Conservation (phyloP, 2,113 vertebrate species). For the Puffinus mauretanicus region DNA sequence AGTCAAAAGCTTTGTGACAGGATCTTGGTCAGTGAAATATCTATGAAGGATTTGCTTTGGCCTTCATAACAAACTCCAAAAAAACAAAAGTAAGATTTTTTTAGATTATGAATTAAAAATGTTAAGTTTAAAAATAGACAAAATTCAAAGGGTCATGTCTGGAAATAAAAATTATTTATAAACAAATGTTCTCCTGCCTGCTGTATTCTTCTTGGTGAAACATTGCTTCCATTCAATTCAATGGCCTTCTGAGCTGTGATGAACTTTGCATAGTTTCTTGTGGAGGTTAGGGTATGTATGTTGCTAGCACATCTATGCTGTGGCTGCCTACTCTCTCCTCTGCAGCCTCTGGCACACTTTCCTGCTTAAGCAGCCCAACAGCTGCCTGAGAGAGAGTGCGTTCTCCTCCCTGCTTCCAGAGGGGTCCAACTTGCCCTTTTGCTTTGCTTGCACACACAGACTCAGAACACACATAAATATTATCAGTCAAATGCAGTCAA, state of each 20-base stretch:
- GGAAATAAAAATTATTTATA: neutral
- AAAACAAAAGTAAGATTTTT: neutral
- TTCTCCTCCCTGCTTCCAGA: neutral
- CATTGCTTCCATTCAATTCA: neutral
- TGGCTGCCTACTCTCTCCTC: neutral
- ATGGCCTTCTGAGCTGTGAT: neutral
- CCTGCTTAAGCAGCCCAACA: neutral
- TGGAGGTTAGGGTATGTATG: neutral
- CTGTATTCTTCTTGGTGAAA: neutral
- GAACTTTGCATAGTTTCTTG: neutral
- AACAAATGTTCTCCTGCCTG: neutral
- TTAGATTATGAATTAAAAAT: neutral
- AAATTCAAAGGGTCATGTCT: neutral
- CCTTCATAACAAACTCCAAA: neutral
- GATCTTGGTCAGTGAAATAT: neutral
- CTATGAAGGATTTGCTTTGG: neutral
- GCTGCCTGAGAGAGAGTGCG: rapidly evolving
- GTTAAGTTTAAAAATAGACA: neutral
- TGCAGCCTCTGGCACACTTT: neutral
- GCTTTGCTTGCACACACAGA: neutral
- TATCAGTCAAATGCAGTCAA: neutral
- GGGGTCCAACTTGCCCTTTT: neutral
- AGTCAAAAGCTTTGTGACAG: neutral
- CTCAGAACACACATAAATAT: neutral
- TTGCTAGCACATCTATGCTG: too few species aligned